Evolutionary conservation across 2,797 vertebrate genomes (phyloP).

Genomic region (Enteromius afrohamiltoni): DNA sequence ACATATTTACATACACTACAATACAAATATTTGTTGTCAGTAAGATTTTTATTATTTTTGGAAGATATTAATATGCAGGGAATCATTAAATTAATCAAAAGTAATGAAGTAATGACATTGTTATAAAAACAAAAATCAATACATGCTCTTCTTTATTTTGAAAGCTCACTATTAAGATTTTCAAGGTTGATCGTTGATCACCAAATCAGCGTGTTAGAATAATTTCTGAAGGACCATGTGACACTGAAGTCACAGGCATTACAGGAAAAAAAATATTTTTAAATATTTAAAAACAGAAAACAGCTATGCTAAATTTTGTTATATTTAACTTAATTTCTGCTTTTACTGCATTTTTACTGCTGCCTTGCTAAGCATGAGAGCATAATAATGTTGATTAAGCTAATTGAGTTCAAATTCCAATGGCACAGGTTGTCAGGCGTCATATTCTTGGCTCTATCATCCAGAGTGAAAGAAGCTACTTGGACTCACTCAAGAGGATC

Average conservation of each 20-base stretch:
- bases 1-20: neutral
- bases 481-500: conserved; percentile 83
- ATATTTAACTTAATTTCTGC: neutral
- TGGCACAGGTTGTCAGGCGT: conserved; percentile 76
- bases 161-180: neutral
- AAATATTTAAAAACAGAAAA: neutral
- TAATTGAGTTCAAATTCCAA: neutral
- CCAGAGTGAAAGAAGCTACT: conserved; percentile 85
- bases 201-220: neutral
- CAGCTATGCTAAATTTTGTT: neutral
- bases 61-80: neutral
- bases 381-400: neutral
- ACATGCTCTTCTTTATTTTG: neutral
- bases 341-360: neutral
- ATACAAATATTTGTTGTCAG: neutral
- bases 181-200: neutral
- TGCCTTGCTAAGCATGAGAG: neutral
- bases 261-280: neutral
- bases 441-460: conserved; percentile 85
- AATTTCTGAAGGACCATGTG: conserved; percentile 2
- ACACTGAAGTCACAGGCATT: neutral
- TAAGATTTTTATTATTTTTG: neutral
- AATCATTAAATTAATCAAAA: neutral
- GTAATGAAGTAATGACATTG: neutral
- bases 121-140: neutral